Percentiles rank a stretch among this genome's conserved stretches.
These are phyloP conservation scores for Gambusia holbrooki DNA, from an alignment of 2,113 vertebrate species.

Conservation along the genomic window DNA sequence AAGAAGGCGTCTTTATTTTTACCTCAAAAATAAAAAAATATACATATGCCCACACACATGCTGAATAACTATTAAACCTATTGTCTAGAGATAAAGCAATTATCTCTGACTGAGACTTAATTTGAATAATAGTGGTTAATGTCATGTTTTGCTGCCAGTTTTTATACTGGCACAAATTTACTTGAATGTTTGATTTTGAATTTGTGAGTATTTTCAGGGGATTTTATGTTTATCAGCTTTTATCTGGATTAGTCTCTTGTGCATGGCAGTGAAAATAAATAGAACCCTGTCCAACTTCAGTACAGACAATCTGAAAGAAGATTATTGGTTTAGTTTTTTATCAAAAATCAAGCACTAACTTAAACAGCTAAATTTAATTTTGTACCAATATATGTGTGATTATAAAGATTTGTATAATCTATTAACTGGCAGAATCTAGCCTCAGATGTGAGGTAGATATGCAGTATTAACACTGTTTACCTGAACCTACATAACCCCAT, in stretches of 20 bases:
- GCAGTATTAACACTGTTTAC: too few relatives aligned
- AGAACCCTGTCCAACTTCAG: slow-evolving; percentile 1
- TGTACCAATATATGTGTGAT: not conserved
- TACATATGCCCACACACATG: slow-evolving; percentile 5
- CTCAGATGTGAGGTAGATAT: too few relatives aligned
- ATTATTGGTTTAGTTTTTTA: not conserved
- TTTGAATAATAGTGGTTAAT: slow-evolving; percentile 58
- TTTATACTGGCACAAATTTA: slow-evolving; percentile 40
- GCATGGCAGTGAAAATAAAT: slow-evolving; percentile 5
- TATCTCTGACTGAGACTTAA: slow-evolving; percentile 40
- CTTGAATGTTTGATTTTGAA: slow-evolving; percentile 18
- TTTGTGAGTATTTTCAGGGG: slow-evolving; percentile 1
- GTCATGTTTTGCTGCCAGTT: slow-evolving; percentile 41
- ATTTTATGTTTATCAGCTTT: slow-evolving; percentile 13
- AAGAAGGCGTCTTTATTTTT: slow-evolving; percentile 40
- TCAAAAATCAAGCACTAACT: not conserved
- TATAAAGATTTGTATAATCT: slow-evolving; percentile 1
- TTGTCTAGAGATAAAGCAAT: slow-evolving; percentile 55
- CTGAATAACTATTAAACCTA: slow-evolving; percentile 32
- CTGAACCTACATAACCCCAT: too few relatives aligned
- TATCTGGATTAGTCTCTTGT: slow-evolving; percentile 10
- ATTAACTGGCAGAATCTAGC: too few relatives aligned
- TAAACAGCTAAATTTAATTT: not conserved
- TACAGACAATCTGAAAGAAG: not conserved
- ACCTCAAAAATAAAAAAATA: slow-evolving; percentile 30